Conservation (phyloP, 2,797 vertebrate genomes). For the Australoheros facetus region DNA sequence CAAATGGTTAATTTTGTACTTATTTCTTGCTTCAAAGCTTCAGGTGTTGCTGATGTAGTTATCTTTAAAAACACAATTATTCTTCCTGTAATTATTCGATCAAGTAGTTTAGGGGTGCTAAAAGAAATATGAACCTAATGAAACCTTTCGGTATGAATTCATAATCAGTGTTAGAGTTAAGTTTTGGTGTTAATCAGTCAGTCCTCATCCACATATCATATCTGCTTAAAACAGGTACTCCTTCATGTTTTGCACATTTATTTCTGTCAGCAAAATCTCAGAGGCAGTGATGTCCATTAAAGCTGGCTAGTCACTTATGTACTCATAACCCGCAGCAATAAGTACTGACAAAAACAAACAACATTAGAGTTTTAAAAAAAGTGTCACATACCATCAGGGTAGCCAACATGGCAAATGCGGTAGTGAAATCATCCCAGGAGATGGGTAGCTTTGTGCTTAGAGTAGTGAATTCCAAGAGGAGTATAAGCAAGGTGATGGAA, state of each 20-base stretch:
- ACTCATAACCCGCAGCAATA: neutral
- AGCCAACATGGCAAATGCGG: constrained; percentile 85
- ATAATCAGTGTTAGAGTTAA: neutral
- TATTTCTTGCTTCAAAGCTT: neutral
- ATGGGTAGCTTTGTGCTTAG: constrained; percentile 74
- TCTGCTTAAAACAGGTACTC: neutral
- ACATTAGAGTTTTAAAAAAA: neutral
- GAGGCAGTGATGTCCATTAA: neutral
- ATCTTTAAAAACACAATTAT: neutral
- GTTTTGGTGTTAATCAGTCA: neutral
- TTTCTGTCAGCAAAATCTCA: neutral
- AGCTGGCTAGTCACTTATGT: neutral
- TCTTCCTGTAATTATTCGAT: neutral
- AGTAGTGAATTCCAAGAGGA: constrained; percentile 80
- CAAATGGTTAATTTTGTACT: neutral
- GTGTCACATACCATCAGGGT: constrained; percentile 73
- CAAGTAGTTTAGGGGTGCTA: neutral
- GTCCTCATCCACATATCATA: neutral
- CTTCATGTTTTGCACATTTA: neutral
- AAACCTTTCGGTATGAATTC: neutral
- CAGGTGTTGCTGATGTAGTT: neutral
- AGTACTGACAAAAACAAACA: neutral
- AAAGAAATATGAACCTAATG: neutral
- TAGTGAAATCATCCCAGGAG: constrained; percentile 89
- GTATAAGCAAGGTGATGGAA: constrained; percentile 76